Base-by-base conservation (phyloP, 2,113 vertebrate species). In the Rousettus leschenaultii region DNA sequence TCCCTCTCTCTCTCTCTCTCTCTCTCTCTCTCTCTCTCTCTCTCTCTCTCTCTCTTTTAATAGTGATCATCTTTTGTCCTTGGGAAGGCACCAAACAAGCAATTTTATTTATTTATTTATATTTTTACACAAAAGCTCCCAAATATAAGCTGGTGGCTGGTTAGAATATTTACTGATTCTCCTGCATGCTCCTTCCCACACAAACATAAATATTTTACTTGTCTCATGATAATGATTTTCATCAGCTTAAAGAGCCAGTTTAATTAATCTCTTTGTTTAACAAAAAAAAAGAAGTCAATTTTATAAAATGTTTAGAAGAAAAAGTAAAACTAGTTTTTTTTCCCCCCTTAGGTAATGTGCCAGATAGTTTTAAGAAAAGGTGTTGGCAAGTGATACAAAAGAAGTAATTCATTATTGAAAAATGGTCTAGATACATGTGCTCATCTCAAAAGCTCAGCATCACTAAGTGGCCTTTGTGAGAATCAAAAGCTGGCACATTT, bases 241-340 rank as follows among this genome's bases (percentile, higher is more conserved):
- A 57, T 91, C 77, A 93, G 61, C 26, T 95, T 92, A 95, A 96
- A 43, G 1, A 73, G 73, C 0, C 8, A 70, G 6, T 95, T 96
- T 92, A 97, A 97, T 95, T 94, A 85, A 96, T 97, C 79, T 83
- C 30, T 86, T 26, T 97, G 28, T 95, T 95, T 79, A 90, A 97
- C 38, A 73, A 90, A 6, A 38, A 79, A 96, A 97, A 26, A 38
- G 21, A 84, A 82, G 24, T 93, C 0, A 71, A 63, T 95, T 74
- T 89, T 66, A 87, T 96, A 80, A 19, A 74, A 88, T 87, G 26
- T 55, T 68, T 63, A 30, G 7, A 21, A 96, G 61, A 40, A 38
- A 79, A 87, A 77, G 14, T 16, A 55, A 94, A 96, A 35, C 28
- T 97, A 2, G 16, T 70, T 1, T 15, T 97, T 93, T 8, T 97